Evolutionary conservation across 2,113 vertebrate species (phyloP).

Genomic region (Corvus cornix): DNA sequence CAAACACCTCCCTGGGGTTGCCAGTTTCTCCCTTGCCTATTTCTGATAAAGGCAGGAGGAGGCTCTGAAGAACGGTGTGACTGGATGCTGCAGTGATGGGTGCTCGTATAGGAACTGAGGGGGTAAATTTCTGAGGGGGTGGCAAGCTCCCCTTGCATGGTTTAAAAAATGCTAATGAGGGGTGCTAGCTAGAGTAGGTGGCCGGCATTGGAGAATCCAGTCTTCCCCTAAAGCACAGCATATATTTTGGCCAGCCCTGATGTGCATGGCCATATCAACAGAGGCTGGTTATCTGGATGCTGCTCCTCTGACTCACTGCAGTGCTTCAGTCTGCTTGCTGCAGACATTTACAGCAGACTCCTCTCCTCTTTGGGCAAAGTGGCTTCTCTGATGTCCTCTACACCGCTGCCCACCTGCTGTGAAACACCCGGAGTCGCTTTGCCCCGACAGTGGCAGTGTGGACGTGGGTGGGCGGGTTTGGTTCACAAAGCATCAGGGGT

Average conservation of each 20-base stretch:
- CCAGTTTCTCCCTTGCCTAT: background rate
- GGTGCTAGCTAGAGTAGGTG: background rate
- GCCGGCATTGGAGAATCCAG: background rate
- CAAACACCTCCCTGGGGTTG: background rate
- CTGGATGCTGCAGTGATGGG: background rate
- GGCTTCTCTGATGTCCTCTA: background rate
- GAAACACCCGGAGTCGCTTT: background rate
- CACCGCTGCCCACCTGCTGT: background rate
- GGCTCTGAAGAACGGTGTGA: background rate
- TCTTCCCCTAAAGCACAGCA: background rate
- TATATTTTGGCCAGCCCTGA: background rate
- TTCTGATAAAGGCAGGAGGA: background rate
- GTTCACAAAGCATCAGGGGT: background rate
- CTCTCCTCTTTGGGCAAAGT: background rate
- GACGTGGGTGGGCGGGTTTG: background rate
- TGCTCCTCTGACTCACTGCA: background rate
- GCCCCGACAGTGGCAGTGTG: accelerated
- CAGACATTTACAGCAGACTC: background rate
- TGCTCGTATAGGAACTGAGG: background rate
- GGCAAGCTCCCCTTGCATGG: background rate
- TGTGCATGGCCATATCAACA: background rate
- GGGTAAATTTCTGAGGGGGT: background rate
- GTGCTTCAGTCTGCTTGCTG: background rate
- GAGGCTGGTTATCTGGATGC: background rate
- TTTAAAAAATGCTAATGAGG: background rate